These are phyloP conservation scores for Echeneis naucrates DNA, from an alignment of 2,797 vertebrate species.

Conservation along the genomic window DNA sequence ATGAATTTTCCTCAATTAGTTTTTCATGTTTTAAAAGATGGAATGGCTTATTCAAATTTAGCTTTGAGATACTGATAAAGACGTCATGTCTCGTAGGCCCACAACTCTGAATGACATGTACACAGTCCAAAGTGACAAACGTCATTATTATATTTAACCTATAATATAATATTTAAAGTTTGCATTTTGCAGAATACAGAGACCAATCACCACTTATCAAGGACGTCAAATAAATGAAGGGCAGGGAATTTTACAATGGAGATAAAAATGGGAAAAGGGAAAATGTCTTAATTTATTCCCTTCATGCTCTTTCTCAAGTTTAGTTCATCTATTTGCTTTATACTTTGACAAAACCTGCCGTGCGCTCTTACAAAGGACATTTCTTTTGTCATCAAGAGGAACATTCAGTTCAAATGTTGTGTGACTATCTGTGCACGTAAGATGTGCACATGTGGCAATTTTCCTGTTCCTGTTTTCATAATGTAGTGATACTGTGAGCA, in stretches of 20 bases:
- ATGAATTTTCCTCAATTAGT: constrained; percentile 1
- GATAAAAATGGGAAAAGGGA: neutral
- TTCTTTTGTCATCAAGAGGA: neutral
- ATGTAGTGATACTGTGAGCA: constrained; percentile 28
- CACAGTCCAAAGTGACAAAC: constrained; percentile 7
- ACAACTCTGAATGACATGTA: neutral
- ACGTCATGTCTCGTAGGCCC: neutral
- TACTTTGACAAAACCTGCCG: neutral
- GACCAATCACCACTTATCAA: constrained; percentile 2
- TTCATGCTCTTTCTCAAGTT: neutral
- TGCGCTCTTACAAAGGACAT: neutral
- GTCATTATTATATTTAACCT: neutral
- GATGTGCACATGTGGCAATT: constrained; percentile 36
- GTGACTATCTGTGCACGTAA: neutral
- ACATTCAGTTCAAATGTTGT: neutral
- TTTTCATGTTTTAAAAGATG: neutral
- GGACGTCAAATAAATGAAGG: constrained; percentile 6
- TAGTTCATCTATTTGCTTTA: neutral
- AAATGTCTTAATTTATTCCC: neutral
- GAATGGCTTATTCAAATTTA: neutral
- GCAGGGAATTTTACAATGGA: neutral
- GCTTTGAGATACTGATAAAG: neutral
- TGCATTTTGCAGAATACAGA: neutral
- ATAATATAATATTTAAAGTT: too few relatives aligned
- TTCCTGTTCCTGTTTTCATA: constrained; percentile 40